phyloP scores from a whole-genome alignment of 2,797 vertebrate species.

The Uromys caudimaculatus region DNA sequence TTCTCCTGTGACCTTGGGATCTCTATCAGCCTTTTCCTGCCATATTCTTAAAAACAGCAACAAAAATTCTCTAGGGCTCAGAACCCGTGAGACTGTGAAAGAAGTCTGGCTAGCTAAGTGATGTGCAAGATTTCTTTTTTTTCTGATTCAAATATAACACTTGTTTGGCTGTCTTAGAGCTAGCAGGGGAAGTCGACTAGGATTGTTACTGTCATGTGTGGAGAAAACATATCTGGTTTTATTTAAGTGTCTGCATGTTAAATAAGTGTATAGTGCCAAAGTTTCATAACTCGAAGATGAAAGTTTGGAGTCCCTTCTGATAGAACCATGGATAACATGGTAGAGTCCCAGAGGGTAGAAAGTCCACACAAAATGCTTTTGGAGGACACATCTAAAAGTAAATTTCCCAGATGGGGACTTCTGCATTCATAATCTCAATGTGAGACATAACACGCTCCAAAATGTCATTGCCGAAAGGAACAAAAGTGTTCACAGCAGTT shows the following conservation, averaged over 20 bases:
- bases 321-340: background rate
- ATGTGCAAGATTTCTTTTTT: constrained; percentile 41
- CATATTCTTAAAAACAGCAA: constrained; percentile 53
- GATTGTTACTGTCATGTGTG: background rate
- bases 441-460: background rate
- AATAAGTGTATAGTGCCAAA: background rate
- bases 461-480: constrained; percentile 7
- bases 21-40: constrained; percentile 54
- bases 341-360: background rate
- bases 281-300: background rate
- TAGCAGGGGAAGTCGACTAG: background rate
- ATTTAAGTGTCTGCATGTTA: background rate
- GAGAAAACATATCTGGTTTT: background rate
- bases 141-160: constrained; percentile 17
- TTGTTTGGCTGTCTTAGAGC: constrained; percentile 5
- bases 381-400: background rate
- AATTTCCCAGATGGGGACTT: constrained; percentile 14
- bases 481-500: background rate
- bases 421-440: background rate
- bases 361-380: background rate
- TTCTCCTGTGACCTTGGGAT: constrained; percentile 36
- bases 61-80: constrained; percentile 20
- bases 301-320: background rate
- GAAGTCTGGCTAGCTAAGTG: constrained; percentile 31
- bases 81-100: constrained; percentile 36